Evolutionary conservation across 2,888 invertebrate species (phyloP), one percentile per base, ranked within the genome.

Genomic region (Tenthredo distinguenda): DNA sequence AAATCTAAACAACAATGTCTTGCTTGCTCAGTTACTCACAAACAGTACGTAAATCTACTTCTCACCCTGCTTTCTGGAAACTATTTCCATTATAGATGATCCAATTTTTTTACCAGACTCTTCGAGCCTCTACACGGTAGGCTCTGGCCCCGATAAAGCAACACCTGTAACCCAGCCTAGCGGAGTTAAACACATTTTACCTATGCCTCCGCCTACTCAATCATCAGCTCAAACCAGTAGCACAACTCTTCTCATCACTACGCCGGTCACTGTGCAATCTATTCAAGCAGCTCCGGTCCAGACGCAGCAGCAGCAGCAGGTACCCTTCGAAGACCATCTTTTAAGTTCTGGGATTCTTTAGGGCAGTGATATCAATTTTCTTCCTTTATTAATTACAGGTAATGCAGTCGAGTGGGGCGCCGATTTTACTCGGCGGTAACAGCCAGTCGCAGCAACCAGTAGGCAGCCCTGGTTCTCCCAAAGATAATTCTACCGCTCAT

Each of bases 1-100:
- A 87, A 94, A 94, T 89, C 88, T 96, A 88, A 95, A 95, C 89
- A 95, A 95, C 90, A 97, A 97, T 94, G 97, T 97, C 84, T 95
- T 97, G 92, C 95, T 98, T 86, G 98, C 98, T 76, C 98, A 98
- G 92, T 95, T 98, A 87, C 96, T 98, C 88, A 97, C 97, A 81
- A 95, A 94, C 92, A 96, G 96, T 96, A 93, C 94, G 95, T 94
- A 84, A 86, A 15, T 34, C 4, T 18, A 10, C 7, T 55, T 62
- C 74, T 21, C 43, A 18, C 10, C 37, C 43, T 0, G 7, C 34
- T 50, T 31, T 85, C 76, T n/a, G 15, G 1, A 58, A n/a, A 43
- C 58, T 74, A 4, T 68, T 62, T 85, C 34, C 34, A n/a, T 21
- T 15, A 55, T 62, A 79, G n/a, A 18, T 76, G 65, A 65, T 55